phyloP scores from a whole-genome alignment of 2,797 vertebrate species.

The Argya squamiceps region DNA sequence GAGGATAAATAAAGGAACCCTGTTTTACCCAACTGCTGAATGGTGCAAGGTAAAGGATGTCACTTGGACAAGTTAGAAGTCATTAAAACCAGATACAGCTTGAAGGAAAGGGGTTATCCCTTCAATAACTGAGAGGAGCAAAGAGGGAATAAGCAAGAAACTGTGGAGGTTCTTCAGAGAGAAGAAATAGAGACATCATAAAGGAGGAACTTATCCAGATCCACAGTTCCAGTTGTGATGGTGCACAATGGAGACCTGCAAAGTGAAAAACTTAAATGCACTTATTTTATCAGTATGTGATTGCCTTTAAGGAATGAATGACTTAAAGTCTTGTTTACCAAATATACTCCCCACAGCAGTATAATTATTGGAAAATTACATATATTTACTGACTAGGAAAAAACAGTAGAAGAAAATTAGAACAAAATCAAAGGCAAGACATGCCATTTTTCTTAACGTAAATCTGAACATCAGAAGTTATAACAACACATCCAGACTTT shows the following conservation, averaged over 20 bases:
- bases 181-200: not conserved
- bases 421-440: not conserved
- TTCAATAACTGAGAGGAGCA: not conserved
- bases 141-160: not conserved
- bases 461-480: not conserved
- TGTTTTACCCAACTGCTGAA: not conserved
- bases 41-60: not conserved
- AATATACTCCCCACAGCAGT: not conserved
- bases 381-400: not conserved
- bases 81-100: not conserved
- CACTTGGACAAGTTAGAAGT: not conserved
- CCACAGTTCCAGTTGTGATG: not conserved
- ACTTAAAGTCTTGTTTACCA: not conserved
- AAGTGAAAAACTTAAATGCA: not conserved
- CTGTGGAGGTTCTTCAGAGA: not conserved
- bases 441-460: not conserved
- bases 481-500: not conserved
- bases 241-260: not conserved
- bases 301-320: not conserved
- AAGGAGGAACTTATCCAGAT: not conserved
- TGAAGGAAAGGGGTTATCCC: not conserved
- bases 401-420: not conserved
- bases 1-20: conserved; percentile 1
- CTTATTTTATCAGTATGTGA: not conserved
- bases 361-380: not conserved